Evolutionary conservation across 2,113 vertebrate species (phyloP), one percentile per base, ranked within the genome.

Genomic region (Cheilinus undulatus): DNA sequence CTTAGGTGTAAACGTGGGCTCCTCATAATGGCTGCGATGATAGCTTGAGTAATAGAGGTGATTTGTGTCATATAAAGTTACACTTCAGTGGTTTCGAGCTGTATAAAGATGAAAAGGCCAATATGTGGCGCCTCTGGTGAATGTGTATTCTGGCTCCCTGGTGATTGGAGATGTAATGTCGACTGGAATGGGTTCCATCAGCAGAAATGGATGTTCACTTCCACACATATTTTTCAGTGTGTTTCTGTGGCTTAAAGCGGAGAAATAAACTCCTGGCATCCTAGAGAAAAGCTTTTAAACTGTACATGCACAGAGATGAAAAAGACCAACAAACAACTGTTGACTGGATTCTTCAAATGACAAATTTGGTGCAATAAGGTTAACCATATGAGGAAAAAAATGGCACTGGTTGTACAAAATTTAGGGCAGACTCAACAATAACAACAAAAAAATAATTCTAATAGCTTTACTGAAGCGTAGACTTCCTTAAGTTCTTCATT

Each of bases 61-160:
- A 89, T 90, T 79, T 82, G 83, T 77, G 73, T 83, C 79, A 63
- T 78, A 69, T 76, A 65, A 83, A 78, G 83, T 86, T 86, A 69
- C 73, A 78, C 59, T 69, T 72, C 71, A 61, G 34, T 73, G 86
- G 53, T 64, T 82, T 68, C 69, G 23, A 42, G 54, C 61, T 76
- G 36, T 45, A 79, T 68, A 59, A 67, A 73, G 69, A 62, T 48
- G 50, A 30, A 77, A 85, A 67, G 49, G 46, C 6, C 26, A 60
- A 42, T 26, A 30, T 42, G 54, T 13, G 13, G 51, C 45, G 59
- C 69, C 24, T 50, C 27, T 73, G 57, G 48, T 53, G 63, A 72
- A 60, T 54, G 60, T 69, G 69, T 30, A 15, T 27, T 45, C 27
- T 32, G 26, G 32, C 53, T 59, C 28, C 22, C 45, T 52, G 46